Evolutionary conservation across 2,888 invertebrate genomes (phyloP).

Genomic region (Xanthorhoe designata): DNA sequence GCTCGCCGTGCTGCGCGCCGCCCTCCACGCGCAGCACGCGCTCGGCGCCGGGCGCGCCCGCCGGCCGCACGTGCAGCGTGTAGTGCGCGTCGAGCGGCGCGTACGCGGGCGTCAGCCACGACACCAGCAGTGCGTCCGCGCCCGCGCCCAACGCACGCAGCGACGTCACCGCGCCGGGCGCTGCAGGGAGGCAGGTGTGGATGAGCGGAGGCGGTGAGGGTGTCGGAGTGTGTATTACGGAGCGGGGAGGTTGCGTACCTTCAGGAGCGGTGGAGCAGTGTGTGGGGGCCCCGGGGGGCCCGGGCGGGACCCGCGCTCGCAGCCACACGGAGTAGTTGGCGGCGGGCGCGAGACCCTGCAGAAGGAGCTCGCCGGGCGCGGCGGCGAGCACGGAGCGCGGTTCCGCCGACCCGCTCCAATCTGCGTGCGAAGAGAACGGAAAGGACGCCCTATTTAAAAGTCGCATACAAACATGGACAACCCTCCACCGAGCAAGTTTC

Average conservation of each 20-base stretch:
- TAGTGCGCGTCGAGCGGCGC: slow-evolving; percentile 92
- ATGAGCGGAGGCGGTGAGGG: neutral
- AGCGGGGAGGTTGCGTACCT: slow-evolving; percentile 70
- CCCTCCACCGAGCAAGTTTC: too few relatives aligned
- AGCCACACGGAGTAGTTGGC: slow-evolving; percentile 94
- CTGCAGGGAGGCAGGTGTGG: slow-evolving; percentile 67
- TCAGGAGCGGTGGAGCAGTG: slow-evolving; percentile 93
- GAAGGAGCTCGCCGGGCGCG: slow-evolving; percentile 71
- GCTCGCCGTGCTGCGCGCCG: slow-evolving; percentile 54
- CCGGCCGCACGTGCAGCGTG: slow-evolving; percentile 78
- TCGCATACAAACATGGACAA: too few relatives aligned
- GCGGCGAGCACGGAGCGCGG: slow-evolving; percentile 47
- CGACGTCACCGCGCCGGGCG: slow-evolving; percentile 90
- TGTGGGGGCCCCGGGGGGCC: slow-evolving; percentile 88
- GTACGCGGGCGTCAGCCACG: slow-evolving; percentile 91
- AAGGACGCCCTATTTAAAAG: too few relatives aligned
- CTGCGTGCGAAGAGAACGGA: slow-evolving; percentile 22
- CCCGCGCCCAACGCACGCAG: slow-evolving; percentile 92
- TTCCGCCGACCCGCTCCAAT: slow-evolving; percentile 45
- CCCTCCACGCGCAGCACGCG: slow-evolving; percentile 69
- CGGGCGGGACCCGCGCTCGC: slow-evolving; percentile 88
- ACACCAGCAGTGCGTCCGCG: slow-evolving; percentile 91
- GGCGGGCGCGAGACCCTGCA: slow-evolving; percentile 90
- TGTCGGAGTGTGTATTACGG: neutral
- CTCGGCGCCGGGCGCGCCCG: slow-evolving; percentile 60